These are phyloP conservation scores for Metalampra italica DNA, from an alignment of 2,888 invertebrate species.

Conservation along the genomic window DNA sequence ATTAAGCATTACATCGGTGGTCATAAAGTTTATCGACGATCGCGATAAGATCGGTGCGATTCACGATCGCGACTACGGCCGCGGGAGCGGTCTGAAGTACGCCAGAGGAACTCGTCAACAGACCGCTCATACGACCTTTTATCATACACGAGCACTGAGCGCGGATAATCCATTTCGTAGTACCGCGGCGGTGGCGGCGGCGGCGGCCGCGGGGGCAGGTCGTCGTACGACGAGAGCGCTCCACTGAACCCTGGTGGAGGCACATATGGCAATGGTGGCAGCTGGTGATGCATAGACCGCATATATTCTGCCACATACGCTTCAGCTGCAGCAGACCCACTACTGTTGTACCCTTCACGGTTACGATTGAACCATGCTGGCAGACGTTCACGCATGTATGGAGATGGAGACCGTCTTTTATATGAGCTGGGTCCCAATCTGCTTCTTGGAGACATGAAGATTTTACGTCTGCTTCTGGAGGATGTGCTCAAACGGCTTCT, in stretches of 20 bases:
- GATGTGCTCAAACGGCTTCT: conserved; percentile 73
- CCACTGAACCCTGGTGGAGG: conserved; percentile 78
- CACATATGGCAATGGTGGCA: conserved; percentile 91
- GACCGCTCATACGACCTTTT: conserved; percentile 92
- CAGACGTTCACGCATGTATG: conserved; percentile 78
- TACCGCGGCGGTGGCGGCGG: conserved; percentile 80
- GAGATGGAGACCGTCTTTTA: conserved; percentile 79
- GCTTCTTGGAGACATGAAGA: conserved; percentile 82
- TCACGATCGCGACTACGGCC: conserved; percentile 76
- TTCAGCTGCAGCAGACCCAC: conserved; percentile 83
- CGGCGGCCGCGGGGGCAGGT: conserved; percentile 84
- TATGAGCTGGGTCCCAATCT: conserved; percentile 74
- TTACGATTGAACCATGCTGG: conserved; percentile 81
- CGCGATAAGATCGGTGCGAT: conserved; percentile 78
- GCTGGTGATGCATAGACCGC: conserved; percentile 91
- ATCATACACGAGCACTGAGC: conserved; percentile 81
- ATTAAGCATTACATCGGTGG: conserved; percentile 63
- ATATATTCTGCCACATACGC: conserved; percentile 94
- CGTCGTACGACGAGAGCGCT: conserved; percentile 77
- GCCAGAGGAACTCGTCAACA: conserved; percentile 91
- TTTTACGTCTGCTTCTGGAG: conserved; percentile 78
- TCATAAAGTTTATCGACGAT: conserved; percentile 70
- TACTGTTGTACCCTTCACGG: conserved; percentile 58
- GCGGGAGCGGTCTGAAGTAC: conserved; percentile 84
- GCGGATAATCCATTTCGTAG: conserved; percentile 84